A percentile compares a stretch with the other conserved stretches of the same genome.
Evolutionary conservation across 2,113 vertebrate species (phyloP).

Genomic region (Sterna hirundo): DNA sequence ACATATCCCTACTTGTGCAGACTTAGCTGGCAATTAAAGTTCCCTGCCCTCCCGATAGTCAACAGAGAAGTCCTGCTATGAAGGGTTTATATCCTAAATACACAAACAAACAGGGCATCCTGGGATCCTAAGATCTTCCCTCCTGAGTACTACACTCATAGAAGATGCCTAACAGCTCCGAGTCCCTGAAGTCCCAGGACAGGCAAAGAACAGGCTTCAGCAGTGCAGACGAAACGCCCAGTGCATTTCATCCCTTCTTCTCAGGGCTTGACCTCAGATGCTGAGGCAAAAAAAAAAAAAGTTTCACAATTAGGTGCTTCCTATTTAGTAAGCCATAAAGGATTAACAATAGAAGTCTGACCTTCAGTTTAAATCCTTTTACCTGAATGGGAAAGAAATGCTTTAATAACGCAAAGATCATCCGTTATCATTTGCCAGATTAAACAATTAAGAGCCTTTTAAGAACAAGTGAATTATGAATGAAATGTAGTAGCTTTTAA

Average conservation of each 20-base stretch:
- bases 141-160: not conserved
- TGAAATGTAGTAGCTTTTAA: not conserved
- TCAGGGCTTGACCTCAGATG: not conserved
- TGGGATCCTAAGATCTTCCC: not conserved
- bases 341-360: not conserved
- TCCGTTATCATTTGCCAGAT: not conserved
- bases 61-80: not conserved
- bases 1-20: not conserved
- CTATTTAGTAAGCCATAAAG: not conserved
- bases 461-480: not conserved
- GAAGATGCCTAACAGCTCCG: not conserved
- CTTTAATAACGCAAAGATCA: not conserved
- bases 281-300: not conserved
- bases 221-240: not conserved
- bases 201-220: not conserved
- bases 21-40: not conserved
- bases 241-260: not conserved
- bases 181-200: not conserved
- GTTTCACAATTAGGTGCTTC: not conserved
- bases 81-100: not conserved
- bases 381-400: not conserved
- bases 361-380: slow-evolving; percentile 1
- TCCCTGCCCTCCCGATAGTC: not conserved
- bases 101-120: not conserved
- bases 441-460: not conserved